Conservation (phyloP, 2,113 vertebrate species). For the Poecilia latipinna region DNA sequence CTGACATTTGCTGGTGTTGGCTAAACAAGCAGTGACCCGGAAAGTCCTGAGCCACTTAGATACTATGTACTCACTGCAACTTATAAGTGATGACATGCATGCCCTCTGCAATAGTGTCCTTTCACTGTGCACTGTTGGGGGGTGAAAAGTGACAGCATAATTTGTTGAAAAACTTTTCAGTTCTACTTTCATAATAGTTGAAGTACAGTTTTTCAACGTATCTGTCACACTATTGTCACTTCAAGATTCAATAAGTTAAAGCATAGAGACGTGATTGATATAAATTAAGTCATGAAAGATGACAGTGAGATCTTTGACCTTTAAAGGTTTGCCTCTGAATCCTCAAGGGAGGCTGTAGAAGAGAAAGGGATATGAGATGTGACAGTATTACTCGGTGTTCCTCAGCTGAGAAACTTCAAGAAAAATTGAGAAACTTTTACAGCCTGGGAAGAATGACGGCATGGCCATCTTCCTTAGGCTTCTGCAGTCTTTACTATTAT, state of each 20-base stretch:
- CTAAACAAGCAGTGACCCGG: slow-evolving; percentile 63
- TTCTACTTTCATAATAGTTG: slow-evolving; percentile 10
- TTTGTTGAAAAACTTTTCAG: slow-evolving; percentile 36
- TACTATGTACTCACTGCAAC: slow-evolving; percentile 39
- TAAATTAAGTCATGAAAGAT: slow-evolving; percentile 71
- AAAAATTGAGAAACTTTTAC: neutral
- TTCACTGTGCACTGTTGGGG: slow-evolving; percentile 39
- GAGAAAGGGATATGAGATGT: slow-evolving; percentile 12
- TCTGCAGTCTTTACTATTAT: too few species aligned
- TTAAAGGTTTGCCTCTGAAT: slow-evolving; percentile 58
- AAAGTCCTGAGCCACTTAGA: slow-evolving; percentile 51
- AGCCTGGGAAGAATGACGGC: neutral
- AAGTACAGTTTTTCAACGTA: slow-evolving; percentile 14
- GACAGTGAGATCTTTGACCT: slow-evolving; percentile 70
- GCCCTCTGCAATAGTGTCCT: slow-evolving; percentile 22
- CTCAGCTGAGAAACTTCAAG: neutral
- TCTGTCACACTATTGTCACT: slow-evolving; percentile 26
- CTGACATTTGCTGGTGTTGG: slow-evolving; percentile 52
- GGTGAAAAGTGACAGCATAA: slow-evolving; percentile 41
- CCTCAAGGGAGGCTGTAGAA: slow-evolving; percentile 37
- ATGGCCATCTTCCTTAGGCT: too few species aligned
- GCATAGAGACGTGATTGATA: slow-evolving; percentile 55
- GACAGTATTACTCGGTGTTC: too few species aligned
- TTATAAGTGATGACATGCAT: slow-evolving; percentile 57
- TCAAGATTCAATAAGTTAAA: slow-evolving; percentile 41